A percentile compares a stretch with the other conserved stretches of the same genome.
phyloP scores from a whole-genome alignment of 1,140 invertebrate species.

The Reticulitermes speratus region DNA sequence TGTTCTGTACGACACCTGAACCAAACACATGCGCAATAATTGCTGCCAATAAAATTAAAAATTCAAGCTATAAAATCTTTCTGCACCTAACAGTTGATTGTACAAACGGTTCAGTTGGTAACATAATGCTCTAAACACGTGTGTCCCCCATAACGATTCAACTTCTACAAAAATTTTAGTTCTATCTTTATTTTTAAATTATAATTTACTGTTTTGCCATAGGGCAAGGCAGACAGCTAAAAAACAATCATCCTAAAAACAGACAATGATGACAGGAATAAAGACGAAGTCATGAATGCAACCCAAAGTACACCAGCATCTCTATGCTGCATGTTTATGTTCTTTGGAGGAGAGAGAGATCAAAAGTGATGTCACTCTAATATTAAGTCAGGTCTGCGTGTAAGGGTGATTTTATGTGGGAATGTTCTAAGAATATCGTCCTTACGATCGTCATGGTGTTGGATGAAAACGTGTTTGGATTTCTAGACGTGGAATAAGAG shows the following conservation, averaged over 20 bases:
- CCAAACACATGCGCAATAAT: slow-evolving; percentile 3
- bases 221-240: neutral
- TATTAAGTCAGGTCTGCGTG: neutral
- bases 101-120: neutral
- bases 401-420: neutral
- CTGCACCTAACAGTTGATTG: neutral
- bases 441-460: neutral
- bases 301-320: neutral
- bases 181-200: neutral
- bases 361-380: neutral
- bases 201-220: neutral
- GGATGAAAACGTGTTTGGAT: neutral
- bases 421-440: neutral
- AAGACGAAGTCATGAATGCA: neutral
- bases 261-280: neutral
- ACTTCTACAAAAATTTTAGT: neutral
- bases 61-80: neutral
- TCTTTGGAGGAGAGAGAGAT: neutral
- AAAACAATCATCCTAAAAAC: neutral
- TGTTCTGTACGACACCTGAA: neutral
- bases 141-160: neutral
- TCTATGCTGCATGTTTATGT: neutral
- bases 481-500: neutral
- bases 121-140: neutral
- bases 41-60: slow-evolving; percentile 19